Conservation (phyloP, 1,140 invertebrate species). For the Leucophenga varia region DNA sequence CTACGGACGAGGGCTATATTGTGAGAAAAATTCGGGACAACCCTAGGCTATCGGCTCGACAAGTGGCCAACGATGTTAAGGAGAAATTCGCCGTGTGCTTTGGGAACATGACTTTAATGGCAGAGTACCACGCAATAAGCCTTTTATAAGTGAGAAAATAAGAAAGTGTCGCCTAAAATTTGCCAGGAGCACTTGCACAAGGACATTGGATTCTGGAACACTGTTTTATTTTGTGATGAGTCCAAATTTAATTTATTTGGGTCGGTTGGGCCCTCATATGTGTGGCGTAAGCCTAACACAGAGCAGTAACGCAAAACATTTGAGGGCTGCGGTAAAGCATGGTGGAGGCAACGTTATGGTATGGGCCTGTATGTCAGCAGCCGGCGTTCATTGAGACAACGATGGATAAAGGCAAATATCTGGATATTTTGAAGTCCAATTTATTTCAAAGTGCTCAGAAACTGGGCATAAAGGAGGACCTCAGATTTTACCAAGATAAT, state of each 20-base stretch:
- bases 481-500: background rate
- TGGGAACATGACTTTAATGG: slow-evolving; percentile 8
- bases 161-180: background rate
- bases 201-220: background rate
- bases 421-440: no score
- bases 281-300: slow-evolving; percentile 1
- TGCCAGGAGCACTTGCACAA: no score
- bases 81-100: slow-evolving; percentile 6
- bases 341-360: background rate
- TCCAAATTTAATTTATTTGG: slow-evolving; percentile 1
- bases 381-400: background rate
- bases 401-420: no score
- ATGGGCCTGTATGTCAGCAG: background rate
- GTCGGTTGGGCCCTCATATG: background rate
- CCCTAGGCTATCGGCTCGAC: slow-evolving; percentile 8
- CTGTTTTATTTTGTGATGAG: background rate
- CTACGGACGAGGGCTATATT: slow-evolving; percentile 12
- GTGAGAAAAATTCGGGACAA: slow-evolving; percentile 7
- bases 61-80: slow-evolving; percentile 4
- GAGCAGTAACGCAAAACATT: background rate
- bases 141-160: slow-evolving; percentile 4
- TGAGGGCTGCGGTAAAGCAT: background rate
- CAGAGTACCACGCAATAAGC: slow-evolving; percentile 6
- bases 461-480: background rate
- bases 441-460: no score